phyloP scores from a whole-genome alignment of 2,888 invertebrate genomes.

The Drosophila aldrichi region DNA sequence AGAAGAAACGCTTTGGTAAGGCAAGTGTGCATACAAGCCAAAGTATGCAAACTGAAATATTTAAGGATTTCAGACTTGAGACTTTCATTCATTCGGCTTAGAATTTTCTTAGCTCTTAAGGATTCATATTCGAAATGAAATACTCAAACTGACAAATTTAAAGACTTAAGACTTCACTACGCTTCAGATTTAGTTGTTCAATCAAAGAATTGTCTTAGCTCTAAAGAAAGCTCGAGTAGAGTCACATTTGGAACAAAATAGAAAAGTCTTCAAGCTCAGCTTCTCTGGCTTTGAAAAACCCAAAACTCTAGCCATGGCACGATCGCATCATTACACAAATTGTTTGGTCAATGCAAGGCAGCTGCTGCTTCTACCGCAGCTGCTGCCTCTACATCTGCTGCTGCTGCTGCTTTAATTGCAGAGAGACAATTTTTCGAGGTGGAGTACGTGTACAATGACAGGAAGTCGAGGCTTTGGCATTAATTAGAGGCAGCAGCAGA shows the following conservation, averaged over 20 bases:
- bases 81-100: not conserved
- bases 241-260: not conserved
- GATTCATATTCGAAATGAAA: not conserved
- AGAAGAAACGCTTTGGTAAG: not conserved
- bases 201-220: not conserved
- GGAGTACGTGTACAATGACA: slow-evolving; percentile 31
- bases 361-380: not conserved
- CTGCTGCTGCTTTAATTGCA: slow-evolving; percentile 21
- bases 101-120: not conserved
- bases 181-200: not conserved
- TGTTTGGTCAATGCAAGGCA: slow-evolving; percentile 17
- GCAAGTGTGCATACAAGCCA: not conserved
- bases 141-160: not conserved
- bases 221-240: not conserved
- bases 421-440: slow-evolving; percentile 5
- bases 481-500: slow-evolving; percentile 2
- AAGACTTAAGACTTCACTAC: not conserved
- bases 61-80: not conserved
- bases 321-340: slow-evolving; percentile 34
- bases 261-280: not conserved
- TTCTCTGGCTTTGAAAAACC: not conserved
- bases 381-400: not conserved
- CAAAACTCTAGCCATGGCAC: slow-evolving; percentile 3
- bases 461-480: slow-evolving; percentile 33
- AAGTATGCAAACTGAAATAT: not conserved